Base-by-base conservation (phyloP, 2,888 invertebrate species). In the Laothoe populi region DNA sequence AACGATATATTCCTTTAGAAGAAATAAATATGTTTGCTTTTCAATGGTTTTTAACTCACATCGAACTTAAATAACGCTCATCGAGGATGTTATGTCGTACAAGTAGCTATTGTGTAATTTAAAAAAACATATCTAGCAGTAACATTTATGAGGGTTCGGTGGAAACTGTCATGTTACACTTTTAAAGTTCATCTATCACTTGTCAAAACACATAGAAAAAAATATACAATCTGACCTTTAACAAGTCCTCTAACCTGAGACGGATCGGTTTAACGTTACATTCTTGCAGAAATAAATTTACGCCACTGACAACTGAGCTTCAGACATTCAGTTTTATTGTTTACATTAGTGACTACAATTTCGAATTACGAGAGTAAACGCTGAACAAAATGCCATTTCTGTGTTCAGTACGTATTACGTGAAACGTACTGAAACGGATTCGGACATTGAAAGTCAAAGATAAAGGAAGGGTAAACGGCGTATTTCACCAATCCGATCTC, bases 371-470 rank as follows among this genome's bases (percentile, higher is more conserved):
- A 66, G 64, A 70, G 71, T 69, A 70, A 74, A 71, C 66, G 71
- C 38, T 44, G 65, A 58, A 63, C 63, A 65, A 73, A 74, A 62
- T 65, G 66, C 71, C 70, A 65, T 73, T 73, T 71, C 64, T 68
- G 65, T 75, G 73, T 19, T 71, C 72, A 77, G 72, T 76, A 73
- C 77, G 77, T 77, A 78, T 78, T 76, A 77, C 73, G 76, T 68
- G 77, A 74, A 77, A 76, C 72, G 72, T 77, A 78, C 74, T 78
- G 72, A 78, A 78, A 78, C 79, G 78, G 74, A 77, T 78, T 76
- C 72, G 74, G 77, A 75, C 78, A 73, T 77, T 74, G 66, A 71
- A 69, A 77, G 69, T 53, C 78, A 72, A 77, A 77, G 79, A 78
- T 78, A 78, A 71, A 72, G 71, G 71, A 70, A 72, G 75, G 75